Evolutionary conservation across 2,113 vertebrate genomes (phyloP).

Genomic region (Pandion haliaetus): DNA sequence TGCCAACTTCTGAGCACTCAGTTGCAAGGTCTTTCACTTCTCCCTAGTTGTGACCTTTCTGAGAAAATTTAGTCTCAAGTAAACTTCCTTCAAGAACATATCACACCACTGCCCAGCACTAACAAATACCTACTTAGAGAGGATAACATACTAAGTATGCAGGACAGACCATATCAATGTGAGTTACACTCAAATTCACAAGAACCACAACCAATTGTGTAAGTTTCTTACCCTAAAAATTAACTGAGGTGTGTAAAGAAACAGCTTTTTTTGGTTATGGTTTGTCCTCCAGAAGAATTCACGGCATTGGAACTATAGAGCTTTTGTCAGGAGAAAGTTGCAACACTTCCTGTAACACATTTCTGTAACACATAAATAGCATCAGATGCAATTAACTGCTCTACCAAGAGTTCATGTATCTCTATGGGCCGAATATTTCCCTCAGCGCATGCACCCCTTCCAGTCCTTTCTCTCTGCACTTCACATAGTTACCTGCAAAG

Average conservation of each 20-base stretch:
- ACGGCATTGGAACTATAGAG: fast-evolving
- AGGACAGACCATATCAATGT: neutral
- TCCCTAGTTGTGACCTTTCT: conserved; percentile 8
- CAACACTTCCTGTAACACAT: neutral
- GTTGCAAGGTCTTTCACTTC: conserved; percentile 40
- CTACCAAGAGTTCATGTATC: neutral
- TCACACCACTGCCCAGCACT: neutral
- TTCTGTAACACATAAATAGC: neutral
- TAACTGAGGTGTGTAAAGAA: neutral
- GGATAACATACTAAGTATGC: neutral
- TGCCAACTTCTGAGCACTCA: neutral
- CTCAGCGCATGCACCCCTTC: fast-evolving
- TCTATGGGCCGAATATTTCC: neutral
- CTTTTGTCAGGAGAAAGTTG: neutral
- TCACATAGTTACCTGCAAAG: neutral
- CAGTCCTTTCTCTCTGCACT: neutral
- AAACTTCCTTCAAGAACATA: neutral
- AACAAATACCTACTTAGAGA: conserved; percentile 14
- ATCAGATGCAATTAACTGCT: neutral
- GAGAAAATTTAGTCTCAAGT: neutral
- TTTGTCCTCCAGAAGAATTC: neutral
- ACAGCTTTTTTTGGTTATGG: neutral
- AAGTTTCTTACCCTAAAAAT: neutral
- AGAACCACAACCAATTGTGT: neutral
- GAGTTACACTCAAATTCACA: neutral